Base-by-base conservation (phyloP, 2,797 vertebrate genomes). In the Tokudaia muenninki region DNA sequence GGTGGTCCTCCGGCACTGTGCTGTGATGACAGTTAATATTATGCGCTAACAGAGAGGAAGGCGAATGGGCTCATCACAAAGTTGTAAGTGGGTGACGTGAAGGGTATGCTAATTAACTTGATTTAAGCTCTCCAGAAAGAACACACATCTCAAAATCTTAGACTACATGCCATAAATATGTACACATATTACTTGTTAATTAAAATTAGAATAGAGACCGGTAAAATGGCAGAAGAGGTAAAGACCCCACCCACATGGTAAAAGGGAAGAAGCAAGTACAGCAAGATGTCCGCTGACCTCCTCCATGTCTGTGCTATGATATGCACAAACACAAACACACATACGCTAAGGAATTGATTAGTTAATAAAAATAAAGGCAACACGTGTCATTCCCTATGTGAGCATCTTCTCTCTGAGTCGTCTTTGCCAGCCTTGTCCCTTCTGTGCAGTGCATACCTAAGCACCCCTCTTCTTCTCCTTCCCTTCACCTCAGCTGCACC, bases 141-240 rank as follows among this genome's bases (percentile, higher is more conserved):
- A 90, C 52, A 63, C 11, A 75, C 11, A 21, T 41, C 37, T 77
- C 74, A 59, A 59, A 83, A 87, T 65, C 74, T 82, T 88, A 61
- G 22, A 80, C 21, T 34, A 41, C 44, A n/a, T 13, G 19, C 41
- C 65, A 86, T 80, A 87, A 44, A 91, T n/a, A 90, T 19, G 29
- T 44, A 29, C 4, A 37, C 50, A 41, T 29, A 65, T 34, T 67
- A 74, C 44, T 75, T 50, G 41, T 65, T 82, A 37, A 47, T 31
- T 90, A 90, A 92, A 89, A 87, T 12, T 50, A 57, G 84, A 90
- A 75, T 65, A 80, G 41, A 78, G 75, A 21, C n/a, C 52, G 74
- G 50, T 74, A 55, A 74, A 37, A 74, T 31, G 8, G 2, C n/a
- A 9, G 55, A 21, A n/a, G 7, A 16, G 14, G 5, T 31, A 75